Evolutionary conservation across 2,797 vertebrate genomes (phyloP), one percentile per base, ranked within the genome.

Genomic region (Hylomyscus alleni): DNA sequence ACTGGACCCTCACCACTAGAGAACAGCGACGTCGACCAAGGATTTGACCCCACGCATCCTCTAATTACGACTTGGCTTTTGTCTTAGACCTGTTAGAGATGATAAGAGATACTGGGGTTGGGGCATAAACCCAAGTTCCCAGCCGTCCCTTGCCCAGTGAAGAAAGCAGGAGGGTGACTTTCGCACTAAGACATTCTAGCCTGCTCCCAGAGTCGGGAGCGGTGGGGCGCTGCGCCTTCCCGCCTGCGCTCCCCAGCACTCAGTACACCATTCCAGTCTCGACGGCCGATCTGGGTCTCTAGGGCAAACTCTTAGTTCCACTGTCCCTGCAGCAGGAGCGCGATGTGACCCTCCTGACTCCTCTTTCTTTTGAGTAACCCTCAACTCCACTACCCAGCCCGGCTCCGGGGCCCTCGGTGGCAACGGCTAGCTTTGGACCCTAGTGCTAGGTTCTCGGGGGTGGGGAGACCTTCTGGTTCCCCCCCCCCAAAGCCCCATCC

Each of bases 391-490:
- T 80, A 37, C 58, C 40, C 1, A 47, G 54, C 89, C 47, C 22
- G 44, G 44, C 34, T 69, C 56, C 86, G 24, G 81, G 31, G 26
- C 19, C 31, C 72, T 75, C 19, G 29, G 20, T 15, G 20, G 31
- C 20, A 40, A 31, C 4, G 12, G 14, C 37, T 47, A 89, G 65
- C n/a, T 3, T 83, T 26, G 58, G 76, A 31, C 17, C 78, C 73
- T 84, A 40, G 40, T 58, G 87, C n/a, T 95, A 84, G 14, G 22
- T 91, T 80, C 84, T 60, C 58, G 24, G 50, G 60, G 91, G 72
- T 13, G 72, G 24, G 54, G 34, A 90, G 24, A 97, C 96, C 97
- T 97, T 86, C 88, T 60, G 14, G 78, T 76, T 65, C 84, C 12
- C 15, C 4, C 69, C 86, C 17, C 44, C 44, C 44, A 44, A n/a